phyloP scores from a whole-genome alignment of 1,140 invertebrate species.

The Camponotus vicinus region DNA sequence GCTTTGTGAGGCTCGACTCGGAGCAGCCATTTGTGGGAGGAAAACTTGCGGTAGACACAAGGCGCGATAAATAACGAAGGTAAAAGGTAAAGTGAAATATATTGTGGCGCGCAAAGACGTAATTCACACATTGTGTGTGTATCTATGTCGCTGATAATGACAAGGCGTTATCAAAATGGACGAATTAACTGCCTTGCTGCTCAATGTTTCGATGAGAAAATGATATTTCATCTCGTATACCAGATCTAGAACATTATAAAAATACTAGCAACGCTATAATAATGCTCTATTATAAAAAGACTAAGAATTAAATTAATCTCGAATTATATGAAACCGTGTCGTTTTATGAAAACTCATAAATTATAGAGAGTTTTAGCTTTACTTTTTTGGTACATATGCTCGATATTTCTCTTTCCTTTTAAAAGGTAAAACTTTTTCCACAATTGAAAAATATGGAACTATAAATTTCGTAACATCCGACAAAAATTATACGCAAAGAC shows the following conservation, averaged over 20 bases:
- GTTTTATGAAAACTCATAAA: too few relatives aligned
- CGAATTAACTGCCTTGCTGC: background rate
- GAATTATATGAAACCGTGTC: background rate
- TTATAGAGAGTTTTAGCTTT: too few relatives aligned
- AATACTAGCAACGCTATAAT: background rate
- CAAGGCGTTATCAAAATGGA: background rate
- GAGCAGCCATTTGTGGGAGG: background rate
- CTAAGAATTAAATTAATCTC: background rate
- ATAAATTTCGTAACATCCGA: too few relatives aligned
- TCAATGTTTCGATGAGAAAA: constrained; percentile 2
- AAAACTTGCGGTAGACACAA: constrained; percentile 34
- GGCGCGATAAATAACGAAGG: constrained; percentile 20
- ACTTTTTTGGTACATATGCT: too few relatives aligned
- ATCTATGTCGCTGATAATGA: background rate
- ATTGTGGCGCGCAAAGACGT: background rate
- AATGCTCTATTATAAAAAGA: background rate
- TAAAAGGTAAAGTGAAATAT: constrained; percentile 42
- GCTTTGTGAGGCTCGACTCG: constrained; percentile 12
- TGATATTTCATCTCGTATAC: background rate
- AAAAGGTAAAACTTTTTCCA: too few relatives aligned
- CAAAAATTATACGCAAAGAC: too few relatives aligned
- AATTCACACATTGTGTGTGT: background rate
- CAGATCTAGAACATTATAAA: background rate
- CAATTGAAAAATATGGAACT: too few relatives aligned
- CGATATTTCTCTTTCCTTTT: too few relatives aligned